Evolutionary conservation across 2,888 invertebrate genomes (phyloP), one percentile per base, ranked within the genome.

Genomic region (Germaria angustata): DNA sequence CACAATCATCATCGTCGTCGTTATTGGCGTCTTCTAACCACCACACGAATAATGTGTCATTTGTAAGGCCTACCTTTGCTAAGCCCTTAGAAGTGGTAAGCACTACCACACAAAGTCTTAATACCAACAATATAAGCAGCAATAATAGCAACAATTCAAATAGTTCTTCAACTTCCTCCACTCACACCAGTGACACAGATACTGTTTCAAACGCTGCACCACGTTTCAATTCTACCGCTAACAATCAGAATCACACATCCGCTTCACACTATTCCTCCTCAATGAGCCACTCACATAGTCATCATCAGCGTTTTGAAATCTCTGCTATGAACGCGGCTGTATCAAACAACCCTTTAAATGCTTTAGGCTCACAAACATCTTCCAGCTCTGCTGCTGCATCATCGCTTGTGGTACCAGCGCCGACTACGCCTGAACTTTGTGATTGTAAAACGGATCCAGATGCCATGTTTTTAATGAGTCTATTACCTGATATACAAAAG

Each of bases 401-500:
- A 5, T 22, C 73, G 2, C 13, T 73, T 15, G 22, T 53, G 1
- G 55, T 41, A 8, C 34, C 68, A 15, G 55, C 73, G 2, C 20
- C 73, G 1, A 22, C 78, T 8, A 85, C 85, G 53, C 84, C 87
- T 6, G 90, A 90, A 11, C 71, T 90, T 8, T 90, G 90, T 76
- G 89, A 89, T 69, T 91, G 91, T 81, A 91, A 90, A 84, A 88
- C 88, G n/a, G 90, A 91, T 85, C 88, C 90, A n/a, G 91, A 91
- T 86, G 90, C 90, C 77, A 91, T 91, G 91, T 91, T 90, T 57
- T 86, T 91, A 6, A 90, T 91, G 89, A 91, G 91, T 75, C 86
- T 91, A 1, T 77, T 91, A 77, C 90, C 91, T 3, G 91, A 91
- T 80, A 90, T 91, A 72, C 89, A 90, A 84, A 90, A 89, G 66